phyloP scores from a whole-genome alignment of 2,113 vertebrate species.

The Protobothrops flavoviridis region DNA sequence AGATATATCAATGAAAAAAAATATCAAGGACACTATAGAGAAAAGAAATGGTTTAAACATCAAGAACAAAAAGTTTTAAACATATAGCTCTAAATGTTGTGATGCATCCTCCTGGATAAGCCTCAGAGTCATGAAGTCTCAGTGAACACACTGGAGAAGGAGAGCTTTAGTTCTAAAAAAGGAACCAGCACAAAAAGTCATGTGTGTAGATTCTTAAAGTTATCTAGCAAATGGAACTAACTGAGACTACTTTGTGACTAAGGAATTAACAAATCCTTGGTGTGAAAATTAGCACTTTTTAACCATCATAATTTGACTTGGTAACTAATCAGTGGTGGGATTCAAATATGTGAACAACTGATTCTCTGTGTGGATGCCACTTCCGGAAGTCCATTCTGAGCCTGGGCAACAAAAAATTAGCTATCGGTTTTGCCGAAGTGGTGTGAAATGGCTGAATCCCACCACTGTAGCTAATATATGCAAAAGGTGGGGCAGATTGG shows the following conservation, averaged over 20 bases:
- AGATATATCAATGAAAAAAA: background rate
- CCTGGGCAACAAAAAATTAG: too few relatives aligned
- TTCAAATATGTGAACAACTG: too few relatives aligned
- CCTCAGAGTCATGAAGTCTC: too few relatives aligned
- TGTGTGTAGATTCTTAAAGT: background rate
- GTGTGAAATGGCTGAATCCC: too few relatives aligned
- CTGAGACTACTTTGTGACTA: background rate
- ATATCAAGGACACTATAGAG: background rate
- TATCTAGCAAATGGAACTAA: background rate
- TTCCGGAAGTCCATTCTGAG: too few relatives aligned
- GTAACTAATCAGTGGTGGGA: too few relatives aligned
- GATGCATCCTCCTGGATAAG: background rate
- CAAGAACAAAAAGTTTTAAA: background rate
- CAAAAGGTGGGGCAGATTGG: background rate
- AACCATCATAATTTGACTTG: background rate
- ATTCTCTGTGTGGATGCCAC: too few relatives aligned
- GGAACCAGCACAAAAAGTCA: background rate
- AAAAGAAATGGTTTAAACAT: background rate
- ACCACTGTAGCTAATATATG: background rate
- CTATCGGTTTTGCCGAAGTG: too few relatives aligned
- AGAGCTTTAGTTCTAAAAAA: background rate
- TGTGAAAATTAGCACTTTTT: background rate
- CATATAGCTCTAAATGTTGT: background rate
- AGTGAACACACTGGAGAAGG: background rate
- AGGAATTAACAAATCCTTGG: background rate